phyloP scores from a whole-genome alignment of 2,797 vertebrate genomes.

The Meriones psammophilus region DNA sequence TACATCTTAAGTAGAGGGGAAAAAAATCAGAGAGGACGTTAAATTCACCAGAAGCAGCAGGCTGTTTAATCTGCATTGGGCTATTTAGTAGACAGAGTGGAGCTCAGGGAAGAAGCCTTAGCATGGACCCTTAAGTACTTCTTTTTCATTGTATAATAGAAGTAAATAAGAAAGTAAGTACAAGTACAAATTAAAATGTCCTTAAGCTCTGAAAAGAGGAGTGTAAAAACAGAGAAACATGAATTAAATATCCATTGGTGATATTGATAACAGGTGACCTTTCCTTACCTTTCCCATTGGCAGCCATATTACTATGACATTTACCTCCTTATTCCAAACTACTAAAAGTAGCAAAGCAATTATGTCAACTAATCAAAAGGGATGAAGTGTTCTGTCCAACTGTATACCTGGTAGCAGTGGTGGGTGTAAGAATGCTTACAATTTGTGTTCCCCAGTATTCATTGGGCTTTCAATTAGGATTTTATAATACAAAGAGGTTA shows the following conservation, averaged over 20 bases:
- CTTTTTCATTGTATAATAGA: neutral
- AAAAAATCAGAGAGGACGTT: neutral
- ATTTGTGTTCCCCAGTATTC: neutral
- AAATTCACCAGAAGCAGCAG: neutral
- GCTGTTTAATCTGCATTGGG: neutral
- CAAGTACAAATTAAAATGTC: slow-evolving; percentile 4
- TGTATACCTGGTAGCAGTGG: neutral
- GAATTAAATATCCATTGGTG: neutral
- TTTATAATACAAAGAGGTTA: neutral
- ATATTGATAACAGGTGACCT: neutral
- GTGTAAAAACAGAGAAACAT: neutral
- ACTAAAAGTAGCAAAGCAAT: neutral
- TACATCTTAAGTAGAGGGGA: neutral
- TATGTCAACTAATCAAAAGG: neutral
- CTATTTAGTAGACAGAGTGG: neutral
- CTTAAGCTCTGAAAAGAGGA: neutral
- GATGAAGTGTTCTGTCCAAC: neutral
- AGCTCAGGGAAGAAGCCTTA: neutral
- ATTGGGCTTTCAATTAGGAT: no score
- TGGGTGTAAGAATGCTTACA: no score
- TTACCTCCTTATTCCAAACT: neutral
- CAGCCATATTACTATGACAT: neutral
- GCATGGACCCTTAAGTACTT: neutral
- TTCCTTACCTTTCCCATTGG: neutral
- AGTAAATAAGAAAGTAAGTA: slow-evolving; percentile 8